A percentile compares a stretch with the other conserved stretches of the same genome.
phyloP scores from a whole-genome alignment of 2,888 invertebrate genomes.

The Unio delphinus region DNA sequence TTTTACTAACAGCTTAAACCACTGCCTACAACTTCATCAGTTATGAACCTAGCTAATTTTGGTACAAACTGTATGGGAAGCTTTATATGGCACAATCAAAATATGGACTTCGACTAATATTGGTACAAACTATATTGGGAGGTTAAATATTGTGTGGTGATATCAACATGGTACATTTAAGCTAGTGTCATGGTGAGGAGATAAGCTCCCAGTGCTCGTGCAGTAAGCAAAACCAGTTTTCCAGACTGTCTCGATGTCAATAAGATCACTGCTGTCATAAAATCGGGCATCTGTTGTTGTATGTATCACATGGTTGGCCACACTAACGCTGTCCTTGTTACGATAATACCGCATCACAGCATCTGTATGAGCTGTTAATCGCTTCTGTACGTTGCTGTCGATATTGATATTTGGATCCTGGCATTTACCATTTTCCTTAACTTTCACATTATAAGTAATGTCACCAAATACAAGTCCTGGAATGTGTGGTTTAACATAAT shows the following conservation, averaged over 20 bases:
- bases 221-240: slow-evolving; percentile 59
- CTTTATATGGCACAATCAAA: no score
- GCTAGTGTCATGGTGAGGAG: slow-evolving; percentile 40
- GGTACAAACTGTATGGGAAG: no score
- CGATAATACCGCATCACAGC: slow-evolving; percentile 53
- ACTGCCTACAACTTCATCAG: no score
- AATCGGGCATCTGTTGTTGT: slow-evolving; percentile 12
- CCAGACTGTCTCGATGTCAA: slow-evolving; percentile 55
- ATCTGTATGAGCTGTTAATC: slow-evolving; percentile 12
- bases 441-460: slow-evolving; percentile 47
- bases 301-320: slow-evolving; percentile 23
- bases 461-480: slow-evolving; percentile 56
- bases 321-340: slow-evolving; percentile 18
- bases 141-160: no score
- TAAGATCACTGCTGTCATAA: slow-evolving; percentile 28
- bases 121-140: no score
- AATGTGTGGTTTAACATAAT: slow-evolving; percentile 35
- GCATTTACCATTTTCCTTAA: slow-evolving; percentile 25
- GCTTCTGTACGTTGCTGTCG: slow-evolving; percentile 8
- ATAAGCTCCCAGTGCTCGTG: slow-evolving; percentile 52
- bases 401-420: slow-evolving; percentile 17
- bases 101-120: no score
- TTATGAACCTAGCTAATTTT: no score
- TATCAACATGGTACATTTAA: slow-evolving; percentile 30
- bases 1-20: no score